Evolutionary conservation across 2,113 vertebrate genomes (phyloP).

Genomic region (Spheniscus mendiculus): DNA sequence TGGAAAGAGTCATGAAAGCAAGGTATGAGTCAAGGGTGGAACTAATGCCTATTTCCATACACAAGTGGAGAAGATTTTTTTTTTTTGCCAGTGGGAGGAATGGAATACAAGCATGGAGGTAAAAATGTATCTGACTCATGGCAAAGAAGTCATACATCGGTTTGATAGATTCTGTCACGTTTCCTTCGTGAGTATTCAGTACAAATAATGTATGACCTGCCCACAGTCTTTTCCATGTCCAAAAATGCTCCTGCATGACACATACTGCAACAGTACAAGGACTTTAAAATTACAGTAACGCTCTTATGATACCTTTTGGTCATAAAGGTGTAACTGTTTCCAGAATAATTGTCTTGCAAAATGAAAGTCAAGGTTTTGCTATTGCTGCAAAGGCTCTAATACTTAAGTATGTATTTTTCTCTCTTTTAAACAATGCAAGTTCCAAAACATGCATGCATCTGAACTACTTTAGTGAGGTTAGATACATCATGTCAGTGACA

Average conservation of each 20-base stretch:
- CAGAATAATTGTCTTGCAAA: background rate
- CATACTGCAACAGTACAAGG: background rate
- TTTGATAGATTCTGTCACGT: background rate
- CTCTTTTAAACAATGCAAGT: background rate
- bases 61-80: background rate
- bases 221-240: background rate
- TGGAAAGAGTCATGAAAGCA: background rate
- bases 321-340: background rate
- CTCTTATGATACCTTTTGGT: background rate
- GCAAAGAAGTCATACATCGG: background rate
- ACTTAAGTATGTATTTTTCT: background rate
- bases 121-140: background rate
- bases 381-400: background rate
- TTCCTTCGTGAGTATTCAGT: background rate
- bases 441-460: background rate
- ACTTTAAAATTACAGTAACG: background rate
- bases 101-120: background rate
- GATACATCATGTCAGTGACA: background rate
- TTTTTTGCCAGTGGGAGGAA: background rate
- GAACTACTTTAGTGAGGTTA: background rate
- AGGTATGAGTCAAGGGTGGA: conserved; percentile 17
- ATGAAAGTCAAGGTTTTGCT: background rate
- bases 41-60: background rate
- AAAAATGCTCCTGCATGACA: background rate
- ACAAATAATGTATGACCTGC: background rate